Conservation (phyloP, 2,888 invertebrate genomes). For the Andrena fulva region DNA sequence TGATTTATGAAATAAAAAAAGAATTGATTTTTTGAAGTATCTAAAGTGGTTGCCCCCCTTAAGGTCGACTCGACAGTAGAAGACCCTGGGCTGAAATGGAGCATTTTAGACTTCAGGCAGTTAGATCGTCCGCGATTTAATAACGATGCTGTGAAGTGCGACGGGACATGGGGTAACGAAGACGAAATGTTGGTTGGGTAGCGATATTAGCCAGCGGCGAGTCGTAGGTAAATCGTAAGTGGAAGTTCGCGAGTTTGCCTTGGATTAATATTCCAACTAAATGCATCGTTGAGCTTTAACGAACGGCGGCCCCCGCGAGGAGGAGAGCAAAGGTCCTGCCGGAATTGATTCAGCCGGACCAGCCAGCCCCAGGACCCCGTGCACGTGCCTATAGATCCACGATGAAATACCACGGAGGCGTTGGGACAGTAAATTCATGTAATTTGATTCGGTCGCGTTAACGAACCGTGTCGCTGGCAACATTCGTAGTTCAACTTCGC, state of each 20-base stretch:
- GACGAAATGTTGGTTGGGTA: constrained; percentile 30
- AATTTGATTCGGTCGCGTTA: constrained; percentile 83
- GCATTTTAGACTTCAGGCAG: too few relatives aligned
- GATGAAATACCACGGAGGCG: constrained; percentile 79
- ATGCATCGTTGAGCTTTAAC: constrained; percentile 53
- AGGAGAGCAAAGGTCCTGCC: constrained; percentile 61
- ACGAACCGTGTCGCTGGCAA: constrained; percentile 81
- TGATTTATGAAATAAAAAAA: too few relatives aligned
- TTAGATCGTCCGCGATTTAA: too few relatives aligned
- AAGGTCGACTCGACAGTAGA: too few relatives aligned
- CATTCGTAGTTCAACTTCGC: constrained; percentile 82
- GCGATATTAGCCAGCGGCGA: constrained; percentile 28
- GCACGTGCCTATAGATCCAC: constrained; percentile 62
- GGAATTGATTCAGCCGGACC: constrained; percentile 64
- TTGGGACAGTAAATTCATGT: constrained; percentile 81
- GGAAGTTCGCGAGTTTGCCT: constrained; percentile 33
- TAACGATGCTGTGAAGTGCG: constrained; percentile 1
- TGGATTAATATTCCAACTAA: constrained; percentile 50
- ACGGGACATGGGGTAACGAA: constrained; percentile 28
- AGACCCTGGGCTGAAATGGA: too few relatives aligned
- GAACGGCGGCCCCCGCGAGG: constrained; percentile 30
- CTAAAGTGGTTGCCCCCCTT: too few relatives aligned
- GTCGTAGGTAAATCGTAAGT: constrained; percentile 19
- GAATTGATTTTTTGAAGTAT: too few relatives aligned
- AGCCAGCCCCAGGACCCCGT: constrained; percentile 17